Conservation (phyloP, 2,797 vertebrate genomes). For the Neosalanx taihuensis region DNA sequence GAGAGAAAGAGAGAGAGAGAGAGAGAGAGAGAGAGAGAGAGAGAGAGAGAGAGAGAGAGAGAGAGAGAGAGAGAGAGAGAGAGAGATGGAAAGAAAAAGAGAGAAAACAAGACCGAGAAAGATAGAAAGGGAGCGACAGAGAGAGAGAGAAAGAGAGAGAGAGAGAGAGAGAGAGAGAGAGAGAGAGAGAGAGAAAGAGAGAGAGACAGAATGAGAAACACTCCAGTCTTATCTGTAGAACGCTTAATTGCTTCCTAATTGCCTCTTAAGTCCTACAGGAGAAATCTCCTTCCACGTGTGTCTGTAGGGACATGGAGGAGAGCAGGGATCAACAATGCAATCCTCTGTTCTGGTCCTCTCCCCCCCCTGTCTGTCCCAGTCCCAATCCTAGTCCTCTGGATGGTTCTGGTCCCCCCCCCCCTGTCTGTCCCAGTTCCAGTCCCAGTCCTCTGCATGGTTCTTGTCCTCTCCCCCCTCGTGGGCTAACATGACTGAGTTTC, state of each 20-base stretch:
- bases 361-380: too few species aligned
- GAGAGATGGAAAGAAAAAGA: too few species aligned
- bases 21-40: neutral
- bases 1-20: slow-evolving; percentile 36
- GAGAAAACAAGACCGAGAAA: too few species aligned
- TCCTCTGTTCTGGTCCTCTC: neutral
- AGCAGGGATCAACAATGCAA: neutral
- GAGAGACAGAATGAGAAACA: slow-evolving; percentile 57
- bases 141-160: slow-evolving; percentile 36
- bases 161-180: slow-evolving; percentile 13
- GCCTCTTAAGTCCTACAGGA: slow-evolving; percentile 67
- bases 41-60: slow-evolving; percentile 12
- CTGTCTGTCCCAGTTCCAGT: too few species aligned
- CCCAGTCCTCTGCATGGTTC: too few species aligned
- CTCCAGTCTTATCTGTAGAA: slow-evolving; percentile 75
- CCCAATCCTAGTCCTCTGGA: too few species aligned
- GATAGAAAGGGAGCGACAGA: slow-evolving; percentile 59
- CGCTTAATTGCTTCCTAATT: slow-evolving; percentile 73
- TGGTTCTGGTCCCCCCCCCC: too few species aligned
- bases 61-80: slow-evolving; percentile 50
- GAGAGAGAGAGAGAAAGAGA: slow-evolving; percentile 57
- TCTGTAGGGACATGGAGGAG: neutral
- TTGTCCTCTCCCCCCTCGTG: too few species aligned
- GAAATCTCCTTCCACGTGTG: slow-evolving; percentile 63
- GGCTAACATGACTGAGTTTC: neutral